These are phyloP conservation scores for Grammomys dolichurus DNA, from an alignment of 2,113 vertebrate species.

Conservation along the genomic window DNA sequence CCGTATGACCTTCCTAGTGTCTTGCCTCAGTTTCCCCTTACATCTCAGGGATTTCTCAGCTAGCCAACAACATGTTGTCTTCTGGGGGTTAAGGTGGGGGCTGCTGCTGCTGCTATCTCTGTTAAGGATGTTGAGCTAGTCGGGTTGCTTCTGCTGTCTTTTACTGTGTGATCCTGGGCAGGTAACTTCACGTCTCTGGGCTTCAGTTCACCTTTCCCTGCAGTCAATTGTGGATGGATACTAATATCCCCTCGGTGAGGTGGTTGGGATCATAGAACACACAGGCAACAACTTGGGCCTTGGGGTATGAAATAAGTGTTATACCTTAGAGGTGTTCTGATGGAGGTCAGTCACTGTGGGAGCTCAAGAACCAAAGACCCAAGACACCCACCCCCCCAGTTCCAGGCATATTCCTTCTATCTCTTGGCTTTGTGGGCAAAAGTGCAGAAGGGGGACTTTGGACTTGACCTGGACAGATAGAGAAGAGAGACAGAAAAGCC, in stretches of 20 bases:
- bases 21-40: constrained; percentile 75
- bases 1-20: neutral
- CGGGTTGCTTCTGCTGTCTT: neutral
- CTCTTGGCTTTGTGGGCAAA: constrained; percentile 27
- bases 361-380: neutral
- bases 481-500: neutral
- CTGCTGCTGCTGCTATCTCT: neutral
- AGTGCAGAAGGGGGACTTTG: constrained; percentile 74
- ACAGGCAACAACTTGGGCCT: neutral
- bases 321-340: neutral
- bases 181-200: neutral
- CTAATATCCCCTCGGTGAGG: neutral
- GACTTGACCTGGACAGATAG: constrained; percentile 39
- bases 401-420: neutral
- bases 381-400: neutral
- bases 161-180: neutral
- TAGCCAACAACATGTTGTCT: neutral
- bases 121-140: neutral
- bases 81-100: neutral
- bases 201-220: neutral
- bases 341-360: neutral
- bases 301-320: accelerated
- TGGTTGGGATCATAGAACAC: neutral
- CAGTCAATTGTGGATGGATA: neutral
- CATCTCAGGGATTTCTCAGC: neutral